Percentiles rank a stretch among this genome's conserved stretches.
Evolutionary conservation across 1,140 invertebrate genomes (phyloP).

Genomic region (Limonius californicus): DNA sequence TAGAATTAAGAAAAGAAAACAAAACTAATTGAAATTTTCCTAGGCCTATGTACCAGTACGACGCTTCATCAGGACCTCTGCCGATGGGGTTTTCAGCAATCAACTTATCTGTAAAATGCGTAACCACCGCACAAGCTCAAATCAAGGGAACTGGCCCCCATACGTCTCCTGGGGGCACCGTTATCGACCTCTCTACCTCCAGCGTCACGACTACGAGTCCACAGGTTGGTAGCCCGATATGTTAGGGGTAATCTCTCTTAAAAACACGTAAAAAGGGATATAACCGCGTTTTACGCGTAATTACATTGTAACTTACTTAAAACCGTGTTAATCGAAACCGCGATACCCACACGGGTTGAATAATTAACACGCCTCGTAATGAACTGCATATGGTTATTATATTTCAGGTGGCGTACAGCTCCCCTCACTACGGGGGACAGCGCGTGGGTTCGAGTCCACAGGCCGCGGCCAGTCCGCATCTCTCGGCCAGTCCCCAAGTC

Average conservation of each 20-base stretch:
- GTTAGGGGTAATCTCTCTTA: background rate
- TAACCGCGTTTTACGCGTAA: background rate
- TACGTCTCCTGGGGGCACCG: conserved; percentile 68
- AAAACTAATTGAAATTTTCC: conserved; percentile 24
- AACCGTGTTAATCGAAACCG: conserved; percentile 11
- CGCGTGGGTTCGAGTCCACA: conserved; percentile 71
- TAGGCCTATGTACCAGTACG: conserved; percentile 79
- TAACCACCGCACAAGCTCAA: conserved; percentile 66
- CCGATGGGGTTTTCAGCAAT: conserved; percentile 75
- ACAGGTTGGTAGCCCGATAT: conserved; percentile 55
- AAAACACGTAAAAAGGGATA: background rate
- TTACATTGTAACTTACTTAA: conserved; percentile 24
- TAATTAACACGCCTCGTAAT: conserved; percentile 23
- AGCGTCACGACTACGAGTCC: conserved; percentile 79
- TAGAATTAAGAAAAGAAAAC: background rate
- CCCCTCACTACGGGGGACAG: conserved; percentile 65
- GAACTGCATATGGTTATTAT: conserved; percentile 37
- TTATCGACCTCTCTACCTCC: conserved; percentile 83
- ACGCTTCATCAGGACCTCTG: conserved; percentile 55
- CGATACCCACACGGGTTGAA: background rate
- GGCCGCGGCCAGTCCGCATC: conserved; percentile 74
- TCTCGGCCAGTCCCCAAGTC: conserved; percentile 77
- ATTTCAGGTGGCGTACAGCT: conserved; percentile 66
- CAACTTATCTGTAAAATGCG: conserved; percentile 79
- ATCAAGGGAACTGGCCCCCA: conserved; percentile 57